phyloP scores from a whole-genome alignment of 2,888 invertebrate genomes.

The Argynnis bischoffii region DNA sequence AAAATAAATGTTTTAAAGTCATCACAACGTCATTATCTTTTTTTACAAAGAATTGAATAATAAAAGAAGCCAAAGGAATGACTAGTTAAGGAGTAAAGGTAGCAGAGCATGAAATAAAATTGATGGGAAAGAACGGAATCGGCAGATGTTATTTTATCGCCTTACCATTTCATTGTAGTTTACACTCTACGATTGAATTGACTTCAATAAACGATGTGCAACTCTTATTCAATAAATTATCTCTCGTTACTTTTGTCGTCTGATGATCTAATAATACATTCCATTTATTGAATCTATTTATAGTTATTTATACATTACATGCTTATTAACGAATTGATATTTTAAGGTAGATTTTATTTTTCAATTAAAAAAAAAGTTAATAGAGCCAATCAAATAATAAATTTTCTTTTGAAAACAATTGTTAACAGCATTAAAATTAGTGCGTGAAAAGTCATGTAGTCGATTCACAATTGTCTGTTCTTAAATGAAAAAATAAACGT shows the following conservation, averaged over 20 bases:
- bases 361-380: no score
- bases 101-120: conserved; percentile 33
- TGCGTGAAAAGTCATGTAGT: no score
- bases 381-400: no score
- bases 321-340: neutral
- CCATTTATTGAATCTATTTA: neutral
- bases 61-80: conserved; percentile 31
- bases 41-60: conserved; percentile 32
- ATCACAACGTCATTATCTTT: conserved; percentile 29
- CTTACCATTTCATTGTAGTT: conserved; percentile 19
- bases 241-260: conserved; percentile 20
- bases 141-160: conserved; percentile 24
- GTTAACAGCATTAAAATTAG: no score
- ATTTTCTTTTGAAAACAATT: no score
- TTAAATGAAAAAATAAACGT: no score
- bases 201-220: conserved; percentile 24
- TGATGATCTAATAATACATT: conserved; percentile 20
- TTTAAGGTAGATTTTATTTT: no score
- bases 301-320: neutral
- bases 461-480: no score
- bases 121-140: conserved; percentile 30
- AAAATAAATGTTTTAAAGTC: conserved; percentile 21
- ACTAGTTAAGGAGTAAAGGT: conserved; percentile 33
- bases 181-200: conserved; percentile 21
- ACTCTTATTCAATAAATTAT: conserved; percentile 17